A percentile compares a stretch with the other conserved stretches of the same genome.
phyloP scores from a whole-genome alignment of 2,113 vertebrate genomes.

The Rostratula benghalensis region DNA sequence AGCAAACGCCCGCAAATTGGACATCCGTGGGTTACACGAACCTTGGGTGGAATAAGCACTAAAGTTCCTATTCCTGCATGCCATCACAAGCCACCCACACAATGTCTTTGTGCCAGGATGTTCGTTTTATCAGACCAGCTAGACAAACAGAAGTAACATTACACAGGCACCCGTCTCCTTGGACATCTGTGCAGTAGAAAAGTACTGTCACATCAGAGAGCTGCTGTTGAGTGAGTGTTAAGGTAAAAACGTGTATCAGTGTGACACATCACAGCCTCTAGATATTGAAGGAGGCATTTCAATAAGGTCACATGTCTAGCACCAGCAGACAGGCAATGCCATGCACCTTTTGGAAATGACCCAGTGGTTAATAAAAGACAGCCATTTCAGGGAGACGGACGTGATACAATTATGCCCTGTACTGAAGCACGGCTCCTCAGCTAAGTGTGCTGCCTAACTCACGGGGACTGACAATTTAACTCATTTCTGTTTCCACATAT shows the following conservation, averaged over 20 bases:
- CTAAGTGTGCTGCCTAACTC: not conserved
- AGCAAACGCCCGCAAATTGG: not conserved
- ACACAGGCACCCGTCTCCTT: not conserved
- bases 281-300: constrained; percentile 22
- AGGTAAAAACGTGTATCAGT: constrained; percentile 7
- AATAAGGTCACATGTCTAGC: not conserved
- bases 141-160: not conserved
- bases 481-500: not conserved
- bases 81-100: not conserved
- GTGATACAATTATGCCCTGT: not conserved
- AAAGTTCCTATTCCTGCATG: not conserved
- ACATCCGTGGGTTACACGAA: rapidly evolving
- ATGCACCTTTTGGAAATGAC: not conserved
- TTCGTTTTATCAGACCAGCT: not conserved
- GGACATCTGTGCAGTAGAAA: not conserved
- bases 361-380: not conserved
- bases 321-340: not conserved
- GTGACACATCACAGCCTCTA: not conserved
- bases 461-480: not conserved
- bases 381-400: not conserved
- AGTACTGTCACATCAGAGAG: not conserved
- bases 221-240: constrained; percentile 38
- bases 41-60: not conserved
- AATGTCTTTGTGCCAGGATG: not conserved
- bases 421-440: not conserved